Base-by-base conservation (phyloP, 2,888 invertebrate genomes). In the Pristionchus entomophagus region DNA sequence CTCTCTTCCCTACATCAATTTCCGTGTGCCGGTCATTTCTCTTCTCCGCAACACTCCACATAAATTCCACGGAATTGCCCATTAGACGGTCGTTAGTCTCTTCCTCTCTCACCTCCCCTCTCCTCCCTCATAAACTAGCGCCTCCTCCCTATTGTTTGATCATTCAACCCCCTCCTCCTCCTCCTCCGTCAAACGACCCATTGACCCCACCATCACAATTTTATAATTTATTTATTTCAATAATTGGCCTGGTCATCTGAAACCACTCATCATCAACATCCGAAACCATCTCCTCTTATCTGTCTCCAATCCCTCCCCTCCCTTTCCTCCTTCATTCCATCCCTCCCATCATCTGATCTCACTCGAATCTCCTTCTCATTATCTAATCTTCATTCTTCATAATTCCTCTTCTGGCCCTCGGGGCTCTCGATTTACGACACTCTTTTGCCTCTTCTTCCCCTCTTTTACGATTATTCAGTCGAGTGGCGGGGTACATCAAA, bases 381-480 rank as follows among this genome's bases (percentile, higher is more conserved):
- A 82, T 82, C 82, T 59, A 82, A 59, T 82, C 82, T 82, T 51
- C 53, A 51, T 80, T 80, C 51, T 29, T 80, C 29, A 80, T 80
- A 51, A 49, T 80, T 51, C 73, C 51, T n/a, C n/a, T n/a, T n/a
- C n/a, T n/a, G 17, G 78, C 78, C 78, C 78, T 80, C 78, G n/a
- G 41, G 32, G 19, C 73, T 85, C 62, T 41, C 53, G 56, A 85
- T 85, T 85, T 85, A 85, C 85, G 85, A 85, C 85, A 69, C 62
- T 45, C 65, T 65, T 65, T 35, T 29, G 35, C 35, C 65, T 19
- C 65, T 65, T 65, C 32, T 29, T 35, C 35, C 65, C 35, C 65
- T 69, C 77, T 73, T 85, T 77, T 85, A 77, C 56, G 85, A 85
- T 41, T 85, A 77, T 85, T 80, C 51, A 80, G 51, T 73, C 17